Evolutionary conservation across 2,113 vertebrate species (phyloP), one percentile per base, ranked within the genome.

Genomic region (Callospermophilus lateralis): DNA sequence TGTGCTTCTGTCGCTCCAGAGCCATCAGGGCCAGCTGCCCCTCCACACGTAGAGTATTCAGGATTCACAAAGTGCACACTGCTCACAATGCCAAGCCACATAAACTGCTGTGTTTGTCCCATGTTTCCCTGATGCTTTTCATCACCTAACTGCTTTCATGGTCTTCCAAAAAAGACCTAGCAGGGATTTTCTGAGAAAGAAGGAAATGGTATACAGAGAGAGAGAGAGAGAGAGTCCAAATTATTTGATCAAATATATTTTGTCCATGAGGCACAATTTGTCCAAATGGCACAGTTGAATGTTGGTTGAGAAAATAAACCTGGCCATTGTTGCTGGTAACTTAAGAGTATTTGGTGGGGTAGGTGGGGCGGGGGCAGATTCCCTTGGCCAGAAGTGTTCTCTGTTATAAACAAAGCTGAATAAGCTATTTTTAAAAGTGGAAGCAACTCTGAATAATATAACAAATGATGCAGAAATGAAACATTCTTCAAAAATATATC

Each of bases 401-500:
- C 30, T 94, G 28, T 42, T 80, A 55, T 6, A 73, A 58, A 95
- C 72, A 51, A 84, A 96, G 39, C 11, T n/a, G 19, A 80, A 34
- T 6, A 58, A 84, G 26, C 39, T 4, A 6, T 42, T 84, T 53
- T 93, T 39, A 30, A 73, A 81, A 89, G 12, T 77, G 70, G 12
- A 5, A 80, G 34, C 10, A 79, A 26, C 39, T 85, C 16, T 88
- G 55, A 93, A 83, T 65, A 88, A 78, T 2, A 15, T 48, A 9
- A 0, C 4, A 83, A 81, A 53, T 93, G 87, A 89, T 77, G 93
- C 48, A 68, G 13, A 93, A n/a, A 84, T 96, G 85, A 78, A 74
- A 58, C 74, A 7, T 3, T 93, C 39, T 90, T 74, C 58, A 63
- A 90, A 88, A 79, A 65, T 39, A 76, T 2, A 26, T 78, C 24